A percentile compares a stretch with the other conserved stretches of the same genome.
Conservation (phyloP, 2,113 vertebrate genomes). For the Phylloscopus trochilus region DNA sequence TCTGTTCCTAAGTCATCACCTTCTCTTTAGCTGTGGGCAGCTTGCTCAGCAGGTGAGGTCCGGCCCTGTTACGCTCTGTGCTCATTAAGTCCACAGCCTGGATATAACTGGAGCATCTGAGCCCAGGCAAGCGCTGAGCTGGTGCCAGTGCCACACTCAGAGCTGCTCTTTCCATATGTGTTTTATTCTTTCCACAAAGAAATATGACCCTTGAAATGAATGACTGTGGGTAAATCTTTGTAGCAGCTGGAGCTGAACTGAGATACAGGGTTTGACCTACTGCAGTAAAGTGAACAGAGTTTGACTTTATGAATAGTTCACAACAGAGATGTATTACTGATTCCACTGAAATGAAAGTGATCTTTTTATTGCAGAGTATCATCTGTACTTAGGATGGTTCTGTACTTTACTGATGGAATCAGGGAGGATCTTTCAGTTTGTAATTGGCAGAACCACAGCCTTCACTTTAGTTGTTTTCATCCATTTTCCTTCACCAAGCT, state of each 20-base stretch:
- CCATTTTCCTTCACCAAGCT: background rate
- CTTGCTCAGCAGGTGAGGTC: background rate
- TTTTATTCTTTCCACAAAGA: background rate
- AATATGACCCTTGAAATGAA: background rate
- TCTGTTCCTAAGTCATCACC: background rate
- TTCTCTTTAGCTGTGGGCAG: background rate
- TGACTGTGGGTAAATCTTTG: background rate
- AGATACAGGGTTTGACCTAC: constrained; percentile 16
- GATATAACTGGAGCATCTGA: background rate
- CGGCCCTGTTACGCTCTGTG: rapidly evolving
- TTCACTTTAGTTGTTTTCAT: background rate
- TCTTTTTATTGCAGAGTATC: background rate
- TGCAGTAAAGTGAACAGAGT: constrained; percentile 16
- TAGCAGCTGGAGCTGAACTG: background rate
- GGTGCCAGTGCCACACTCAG: background rate
- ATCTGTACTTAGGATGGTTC: background rate
- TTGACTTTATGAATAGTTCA: constrained; percentile 26
- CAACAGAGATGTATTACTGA: background rate
- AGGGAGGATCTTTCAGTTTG: background rate
- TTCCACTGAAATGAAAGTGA: constrained; percentile 11
- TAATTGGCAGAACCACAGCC: background rate
- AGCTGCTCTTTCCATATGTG: background rate
- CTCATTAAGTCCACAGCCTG: background rate
- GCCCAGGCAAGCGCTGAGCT: background rate
- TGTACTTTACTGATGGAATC: background rate